phyloP scores from a whole-genome alignment of 2,113 vertebrate species.

The Podarcis raffonei region DNA sequence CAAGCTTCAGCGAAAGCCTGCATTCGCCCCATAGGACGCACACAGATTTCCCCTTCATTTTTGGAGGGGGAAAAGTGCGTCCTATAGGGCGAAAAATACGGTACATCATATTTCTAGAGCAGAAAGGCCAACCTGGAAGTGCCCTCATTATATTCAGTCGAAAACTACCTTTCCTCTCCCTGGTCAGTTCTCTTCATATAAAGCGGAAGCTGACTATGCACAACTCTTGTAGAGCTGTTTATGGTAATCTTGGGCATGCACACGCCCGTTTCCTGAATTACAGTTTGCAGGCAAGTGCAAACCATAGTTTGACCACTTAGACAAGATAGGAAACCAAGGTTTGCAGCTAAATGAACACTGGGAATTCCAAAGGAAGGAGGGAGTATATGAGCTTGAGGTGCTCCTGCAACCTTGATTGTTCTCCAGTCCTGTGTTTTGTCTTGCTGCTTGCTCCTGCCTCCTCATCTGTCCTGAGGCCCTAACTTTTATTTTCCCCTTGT shows the following conservation, averaged over 20 bases:
- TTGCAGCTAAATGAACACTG: background rate
- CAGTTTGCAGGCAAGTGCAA: background rate
- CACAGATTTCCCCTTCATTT: too few species aligned
- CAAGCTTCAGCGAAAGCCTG: too few species aligned
- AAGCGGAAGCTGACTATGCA: background rate
- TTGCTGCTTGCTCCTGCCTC: too few species aligned
- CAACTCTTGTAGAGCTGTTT: background rate
- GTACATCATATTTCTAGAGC: background rate
- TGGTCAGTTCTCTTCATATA: background rate
- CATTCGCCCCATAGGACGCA: too few species aligned
- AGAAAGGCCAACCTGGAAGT: background rate
- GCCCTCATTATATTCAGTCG: background rate
- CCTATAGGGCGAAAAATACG: too few species aligned
- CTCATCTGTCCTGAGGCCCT: too few species aligned
- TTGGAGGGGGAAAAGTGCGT: too few species aligned
- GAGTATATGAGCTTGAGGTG: too few species aligned
- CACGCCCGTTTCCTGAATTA: background rate
- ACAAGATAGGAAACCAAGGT: background rate
- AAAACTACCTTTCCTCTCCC: background rate
- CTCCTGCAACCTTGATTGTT: background rate
- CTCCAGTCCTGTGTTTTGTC: background rate
- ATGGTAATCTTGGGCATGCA: background rate
- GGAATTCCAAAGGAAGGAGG: too few species aligned
- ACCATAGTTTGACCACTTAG: background rate
- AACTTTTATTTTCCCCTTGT: too few species aligned